Conservation (phyloP, 2,113 vertebrate species). For the Dryoscopus gambensis region DNA sequence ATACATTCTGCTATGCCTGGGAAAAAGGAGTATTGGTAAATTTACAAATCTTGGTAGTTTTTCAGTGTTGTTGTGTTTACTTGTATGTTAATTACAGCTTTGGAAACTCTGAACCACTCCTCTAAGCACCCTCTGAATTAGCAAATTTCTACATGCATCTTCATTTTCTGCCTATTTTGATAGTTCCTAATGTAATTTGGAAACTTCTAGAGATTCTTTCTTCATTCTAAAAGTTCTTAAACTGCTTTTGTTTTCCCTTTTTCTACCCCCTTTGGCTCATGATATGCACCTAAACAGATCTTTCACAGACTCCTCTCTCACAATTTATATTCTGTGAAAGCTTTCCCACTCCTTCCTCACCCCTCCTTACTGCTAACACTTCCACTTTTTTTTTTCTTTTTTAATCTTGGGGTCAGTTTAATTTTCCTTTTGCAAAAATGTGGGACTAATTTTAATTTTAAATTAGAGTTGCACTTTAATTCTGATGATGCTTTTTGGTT, state of each 20-base stretch:
- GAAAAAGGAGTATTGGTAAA: not conserved
- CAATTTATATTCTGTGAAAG: conserved; percentile 36
- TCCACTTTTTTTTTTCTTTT: not conserved
- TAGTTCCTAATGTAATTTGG: not conserved
- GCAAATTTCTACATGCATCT: not conserved
- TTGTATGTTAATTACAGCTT: not conserved
- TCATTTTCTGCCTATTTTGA: not conserved
- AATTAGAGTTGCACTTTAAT: not conserved
- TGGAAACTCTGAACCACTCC: not conserved
- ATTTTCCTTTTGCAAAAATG: conserved; percentile 22
- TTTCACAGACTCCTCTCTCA: conserved; percentile 36
- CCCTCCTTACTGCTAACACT: not conserved
- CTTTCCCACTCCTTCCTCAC: conserved; percentile 26
- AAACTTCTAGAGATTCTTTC: not conserved
- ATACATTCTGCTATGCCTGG: not conserved
- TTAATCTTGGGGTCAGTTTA: conserved; percentile 11
- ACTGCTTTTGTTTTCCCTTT: conserved; percentile 8
- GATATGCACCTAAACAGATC: conserved; percentile 2
- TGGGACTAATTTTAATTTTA: conserved; percentile 30
- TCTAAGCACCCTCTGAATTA: not conserved
- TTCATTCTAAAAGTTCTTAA: not conserved
- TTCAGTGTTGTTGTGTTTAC: not conserved
- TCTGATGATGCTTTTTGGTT: not conserved
- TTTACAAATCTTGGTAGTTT: not conserved
- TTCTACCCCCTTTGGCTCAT: not conserved